Evolutionary conservation across 2,113 vertebrate species (phyloP).

Genomic region (Castor canadensis): DNA sequence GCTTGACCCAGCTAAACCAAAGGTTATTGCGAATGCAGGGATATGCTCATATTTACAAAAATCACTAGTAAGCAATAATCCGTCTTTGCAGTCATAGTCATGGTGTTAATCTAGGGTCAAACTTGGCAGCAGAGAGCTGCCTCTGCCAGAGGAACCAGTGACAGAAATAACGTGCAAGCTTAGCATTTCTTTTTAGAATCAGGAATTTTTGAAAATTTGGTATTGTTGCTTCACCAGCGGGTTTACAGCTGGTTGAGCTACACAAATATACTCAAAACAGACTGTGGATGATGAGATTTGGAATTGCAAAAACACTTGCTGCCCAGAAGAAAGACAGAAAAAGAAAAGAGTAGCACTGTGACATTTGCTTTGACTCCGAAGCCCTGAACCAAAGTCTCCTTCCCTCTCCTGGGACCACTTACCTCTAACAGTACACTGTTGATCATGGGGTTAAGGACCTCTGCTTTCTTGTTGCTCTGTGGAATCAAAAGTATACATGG

Average conservation of each 20-base stretch:
- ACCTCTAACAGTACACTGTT: constrained; percentile 92
- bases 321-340: neutral
- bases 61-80: neutral
- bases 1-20: neutral
- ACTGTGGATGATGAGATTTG: constrained; percentile 47
- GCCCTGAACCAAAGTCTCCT: too few species aligned
- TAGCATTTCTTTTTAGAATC: constrained; percentile 61
- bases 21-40: neutral
- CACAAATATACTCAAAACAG: neutral
- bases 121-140: constrained; percentile 48
- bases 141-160: constrained; percentile 12
- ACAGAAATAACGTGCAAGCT: constrained; percentile 55
- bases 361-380: constrained; percentile 38
- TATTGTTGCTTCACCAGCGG: neutral
- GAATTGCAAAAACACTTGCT: constrained; percentile 36
- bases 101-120: constrained; percentile 48
- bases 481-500: constrained; percentile 70
- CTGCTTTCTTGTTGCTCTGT: constrained; percentile 94
- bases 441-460: constrained; percentile 93
- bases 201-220: constrained; percentile 66
- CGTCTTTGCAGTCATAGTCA: neutral
- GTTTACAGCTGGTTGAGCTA: constrained; percentile 70
- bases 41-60: constrained; percentile 17
- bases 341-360: neutral
- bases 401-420: constrained; percentile 71